A percentile compares a stretch with the other conserved stretches of the same genome.
Evolutionary conservation across 2,888 invertebrate genomes (phyloP).

Genomic region (Orthosia gothica): DNA sequence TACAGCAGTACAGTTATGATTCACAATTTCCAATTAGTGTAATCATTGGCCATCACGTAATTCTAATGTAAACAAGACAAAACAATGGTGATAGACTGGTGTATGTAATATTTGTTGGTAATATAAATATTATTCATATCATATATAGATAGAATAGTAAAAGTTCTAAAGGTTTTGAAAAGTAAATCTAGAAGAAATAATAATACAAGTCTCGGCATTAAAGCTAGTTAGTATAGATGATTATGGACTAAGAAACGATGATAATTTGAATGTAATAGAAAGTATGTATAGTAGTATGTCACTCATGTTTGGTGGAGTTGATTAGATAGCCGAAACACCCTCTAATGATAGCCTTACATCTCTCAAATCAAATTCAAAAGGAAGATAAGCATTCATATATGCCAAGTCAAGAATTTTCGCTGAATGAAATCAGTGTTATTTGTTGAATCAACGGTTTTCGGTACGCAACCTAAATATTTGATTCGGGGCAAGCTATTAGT

Average conservation of each 20-base stretch:
- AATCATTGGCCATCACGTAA: slow-evolving; percentile 55
- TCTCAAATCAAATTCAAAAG: slow-evolving; percentile 42
- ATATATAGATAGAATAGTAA: neutral
- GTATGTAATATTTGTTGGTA: slow-evolving; percentile 25
- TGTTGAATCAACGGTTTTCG: slow-evolving; percentile 36
- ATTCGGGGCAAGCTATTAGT: slow-evolving; percentile 58
- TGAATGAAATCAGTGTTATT: slow-evolving; percentile 40
- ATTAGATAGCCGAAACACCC: slow-evolving; percentile 37
- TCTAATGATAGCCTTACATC: slow-evolving; percentile 37
- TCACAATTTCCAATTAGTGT: slow-evolving; percentile 50
- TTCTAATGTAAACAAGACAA: slow-evolving; percentile 54
- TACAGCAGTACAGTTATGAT: slow-evolving; percentile 31
- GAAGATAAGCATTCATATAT: slow-evolving; percentile 31
- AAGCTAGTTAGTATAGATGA: neutral
- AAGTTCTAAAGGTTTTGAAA: neutral
- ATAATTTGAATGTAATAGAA: slow-evolving; percentile 30
- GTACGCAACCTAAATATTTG: slow-evolving; percentile 59
- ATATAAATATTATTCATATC: slow-evolving; percentile 26
- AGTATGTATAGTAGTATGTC: too few species aligned
- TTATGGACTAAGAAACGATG: neutral
- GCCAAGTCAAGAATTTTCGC: slow-evolving; percentile 19
- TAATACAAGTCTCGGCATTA: neutral
- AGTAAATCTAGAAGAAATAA: neutral
- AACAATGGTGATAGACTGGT: slow-evolving; percentile 33
- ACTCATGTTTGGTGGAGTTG: slow-evolving; percentile 27